phyloP scores from a whole-genome alignment of 2,888 invertebrate species.

The Leptinotarsa haldemani region DNA sequence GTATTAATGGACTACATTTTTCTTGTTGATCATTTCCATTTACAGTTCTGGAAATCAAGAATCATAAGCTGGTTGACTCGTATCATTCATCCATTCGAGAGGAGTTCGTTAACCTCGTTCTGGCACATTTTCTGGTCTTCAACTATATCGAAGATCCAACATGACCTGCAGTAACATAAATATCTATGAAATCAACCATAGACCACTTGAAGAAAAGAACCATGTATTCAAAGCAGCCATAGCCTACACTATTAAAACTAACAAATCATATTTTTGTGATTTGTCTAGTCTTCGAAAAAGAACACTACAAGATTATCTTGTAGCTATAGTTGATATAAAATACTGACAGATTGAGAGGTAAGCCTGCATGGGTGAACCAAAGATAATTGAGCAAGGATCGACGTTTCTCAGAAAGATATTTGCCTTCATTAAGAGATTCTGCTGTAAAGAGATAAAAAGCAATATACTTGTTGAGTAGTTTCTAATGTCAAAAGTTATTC shows the following conservation, averaged over 20 bases:
- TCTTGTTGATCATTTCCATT: neutral
- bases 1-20: neutral
- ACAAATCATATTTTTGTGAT: constrained; percentile 4
- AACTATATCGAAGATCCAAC: neutral
- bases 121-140: constrained; percentile 6
- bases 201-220: constrained; percentile 3
- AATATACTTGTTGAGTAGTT: constrained; percentile 7
- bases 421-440: constrained; percentile 6
- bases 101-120: constrained; percentile 12
- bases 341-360: constrained; percentile 5
- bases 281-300: neutral
- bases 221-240: neutral
- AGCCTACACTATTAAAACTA: neutral
- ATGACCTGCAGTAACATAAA: neutral
- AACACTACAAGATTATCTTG: constrained; percentile 8
- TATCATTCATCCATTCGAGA: constrained; percentile 7
- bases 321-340: constrained; percentile 2
- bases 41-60: constrained; percentile 13
- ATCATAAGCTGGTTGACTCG: neutral
- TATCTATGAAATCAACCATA: constrained; percentile 1
- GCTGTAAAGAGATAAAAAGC: constrained; percentile 8
- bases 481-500: constrained; percentile 12
- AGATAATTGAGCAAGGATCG: constrained; percentile 5
- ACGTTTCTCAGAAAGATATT: constrained; percentile 5
- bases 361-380: constrained; percentile 10